Percentiles rank a stretch among this genome's conserved stretches.
Evolutionary conservation across 2,888 invertebrate genomes (phyloP).

Genomic region (Erebia palarica): DNA sequence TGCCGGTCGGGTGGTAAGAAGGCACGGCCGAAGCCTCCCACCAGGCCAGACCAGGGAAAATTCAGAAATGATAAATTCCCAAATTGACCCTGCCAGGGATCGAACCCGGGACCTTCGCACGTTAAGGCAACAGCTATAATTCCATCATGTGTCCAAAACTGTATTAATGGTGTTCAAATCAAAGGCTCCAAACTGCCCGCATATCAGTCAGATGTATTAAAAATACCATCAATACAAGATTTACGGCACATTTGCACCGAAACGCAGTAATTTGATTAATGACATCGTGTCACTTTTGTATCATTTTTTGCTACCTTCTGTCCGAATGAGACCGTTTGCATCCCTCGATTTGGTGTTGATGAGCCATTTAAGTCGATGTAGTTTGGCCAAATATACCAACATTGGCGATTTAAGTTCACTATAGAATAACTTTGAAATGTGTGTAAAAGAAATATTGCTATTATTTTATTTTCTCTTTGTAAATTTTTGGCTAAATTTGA

Average conservation of each 20-base stretch:
- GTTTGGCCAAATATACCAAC: background rate
- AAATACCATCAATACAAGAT: conserved; percentile 46
- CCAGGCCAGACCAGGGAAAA: too few species aligned
- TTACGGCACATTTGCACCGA: conserved; percentile 54
- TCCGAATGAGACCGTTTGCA: conserved; percentile 28
- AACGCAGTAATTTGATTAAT: conserved; percentile 75
- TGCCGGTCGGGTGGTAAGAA: too few species aligned
- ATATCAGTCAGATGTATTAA: conserved; percentile 1
- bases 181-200: conserved; percentile 19
- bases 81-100: too few species aligned
- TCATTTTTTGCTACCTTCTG: conserved; percentile 58
- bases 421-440: too few species aligned
- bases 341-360: background rate
- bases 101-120: too few species aligned
- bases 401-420: background rate
- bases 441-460: too few species aligned
- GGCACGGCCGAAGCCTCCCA: too few species aligned
- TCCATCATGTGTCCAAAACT: background rate
- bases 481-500: too few species aligned
- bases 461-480: too few species aligned
- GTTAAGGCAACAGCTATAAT: too few species aligned
- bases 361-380: background rate
- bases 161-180: conserved; percentile 4
- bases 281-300: conserved; percentile 53
- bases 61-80: too few species aligned